Conservation (phyloP, 64 coral and sea anemone species). For the Montipora foliosa region DNA sequence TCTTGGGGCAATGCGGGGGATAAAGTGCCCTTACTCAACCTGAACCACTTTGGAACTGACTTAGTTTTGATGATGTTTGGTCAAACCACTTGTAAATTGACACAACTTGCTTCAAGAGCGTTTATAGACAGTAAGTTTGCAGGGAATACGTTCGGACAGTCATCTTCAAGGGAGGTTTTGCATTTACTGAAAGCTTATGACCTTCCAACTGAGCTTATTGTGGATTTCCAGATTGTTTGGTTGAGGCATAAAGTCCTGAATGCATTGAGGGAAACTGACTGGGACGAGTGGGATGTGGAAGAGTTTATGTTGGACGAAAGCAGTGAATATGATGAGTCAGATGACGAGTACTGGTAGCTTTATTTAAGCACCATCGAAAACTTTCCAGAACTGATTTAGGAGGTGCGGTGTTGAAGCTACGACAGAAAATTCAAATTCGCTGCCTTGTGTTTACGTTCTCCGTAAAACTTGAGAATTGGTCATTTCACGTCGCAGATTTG, state of each 20-base stretch:
- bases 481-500: too few species aligned
- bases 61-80: constrained; percentile 79
- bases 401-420: too few species aligned
- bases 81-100: constrained; percentile 39
- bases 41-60: constrained; percentile 48
- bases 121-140: constrained; percentile 38
- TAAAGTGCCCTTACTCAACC: constrained; percentile 15
- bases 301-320: constrained; percentile 79
- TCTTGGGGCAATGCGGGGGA: constrained; percentile 41
- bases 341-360: constrained; percentile 87
- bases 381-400: background rate
- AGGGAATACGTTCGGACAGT: constrained; percentile 32
- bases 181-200: constrained; percentile 40
- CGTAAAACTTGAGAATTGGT: too few species aligned
- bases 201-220: constrained; percentile 71
- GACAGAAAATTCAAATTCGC: too few species aligned
- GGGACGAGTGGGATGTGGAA: constrained; percentile 85
- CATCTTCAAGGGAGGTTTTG: constrained; percentile 55
- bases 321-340: constrained; percentile 85
- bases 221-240: constrained; percentile 79
- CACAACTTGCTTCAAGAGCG: constrained; percentile 72
- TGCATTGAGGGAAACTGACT: constrained; percentile 71
- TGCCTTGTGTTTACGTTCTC: too few species aligned
- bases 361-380: background rate
- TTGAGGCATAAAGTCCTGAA: constrained; percentile 76